Conservation (phyloP, 2,888 invertebrate species). For the Pristionchus entomophagus region DNA sequence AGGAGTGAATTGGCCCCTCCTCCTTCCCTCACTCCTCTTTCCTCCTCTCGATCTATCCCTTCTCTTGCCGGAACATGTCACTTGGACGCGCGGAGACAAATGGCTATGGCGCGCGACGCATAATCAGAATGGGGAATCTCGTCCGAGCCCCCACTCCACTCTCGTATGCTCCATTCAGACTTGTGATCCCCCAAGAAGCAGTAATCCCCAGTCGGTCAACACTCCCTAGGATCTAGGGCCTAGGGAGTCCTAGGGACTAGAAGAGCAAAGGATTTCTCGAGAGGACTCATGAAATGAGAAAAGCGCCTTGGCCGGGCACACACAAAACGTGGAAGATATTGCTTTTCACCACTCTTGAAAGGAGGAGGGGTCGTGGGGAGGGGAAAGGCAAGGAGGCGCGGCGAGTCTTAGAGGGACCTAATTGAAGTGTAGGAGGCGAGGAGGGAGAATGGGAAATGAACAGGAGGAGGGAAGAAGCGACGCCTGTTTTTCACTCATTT, state of each 20-base stretch:
- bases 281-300: neutral
- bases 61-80: conserved; percentile 32
- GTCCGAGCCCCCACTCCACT: neutral
- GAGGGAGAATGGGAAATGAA: conserved; percentile 38
- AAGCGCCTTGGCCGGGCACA: neutral
- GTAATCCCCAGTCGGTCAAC: too few species aligned
- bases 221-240: too few species aligned
- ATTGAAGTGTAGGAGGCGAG: conserved; percentile 13
- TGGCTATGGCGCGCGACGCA: neutral
- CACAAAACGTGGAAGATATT: conserved; percentile 33
- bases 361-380: conserved; percentile 6
- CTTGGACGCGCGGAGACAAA: conserved; percentile 10
- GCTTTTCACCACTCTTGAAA: conserved; percentile 40
- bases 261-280: neutral
- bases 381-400: conserved; percentile 14
- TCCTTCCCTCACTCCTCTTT: neutral
- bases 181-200: too few species aligned
- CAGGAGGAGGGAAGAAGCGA: neutral
- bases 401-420: conserved; percentile 13
- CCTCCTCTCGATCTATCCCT: neutral
- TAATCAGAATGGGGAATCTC: conserved; percentile 22
- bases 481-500: neutral
- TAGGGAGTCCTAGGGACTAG: too few species aligned
- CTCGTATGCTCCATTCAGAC: too few species aligned
- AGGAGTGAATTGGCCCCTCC: neutral